Evolutionary conservation across 2,113 vertebrate species (phyloP), one percentile per base, ranked within the genome.

Genomic region (Notarius quadriscutis): DNA sequence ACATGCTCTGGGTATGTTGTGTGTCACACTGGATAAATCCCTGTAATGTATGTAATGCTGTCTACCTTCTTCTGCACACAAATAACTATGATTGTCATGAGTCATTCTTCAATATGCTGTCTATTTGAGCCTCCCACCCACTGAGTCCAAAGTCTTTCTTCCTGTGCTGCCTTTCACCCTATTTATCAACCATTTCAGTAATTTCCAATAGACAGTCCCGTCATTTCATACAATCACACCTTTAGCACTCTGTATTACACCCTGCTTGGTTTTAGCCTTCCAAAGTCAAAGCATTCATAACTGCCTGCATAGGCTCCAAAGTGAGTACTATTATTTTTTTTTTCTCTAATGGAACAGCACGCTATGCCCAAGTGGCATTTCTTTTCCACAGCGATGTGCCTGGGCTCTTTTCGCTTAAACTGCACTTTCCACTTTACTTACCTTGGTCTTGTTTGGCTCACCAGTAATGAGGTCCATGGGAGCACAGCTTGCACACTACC

Each of bases 401-500:
- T 91, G 77, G 90, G 89, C 93, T 93, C 63, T 88, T 92, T 94
- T 93, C 93, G 94, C 95, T 94, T 95, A 93, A 95, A 92, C 93
- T 95, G 94, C 95, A 95, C 89, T 95, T 95, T 95, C 94, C 58
- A 88, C 91, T 92, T 93, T 94, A 93, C 93, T 94, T 95, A 94
- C 94, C 91, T 83, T 41, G 50, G 65, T 58, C 81, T 91, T 94
- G 90, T 93, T 94, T 93, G 92, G 92, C 87, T 91, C 83, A 89
- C 92, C 93, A 90, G 93, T 95, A 95, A 95, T 95, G 95, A 95
- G 94, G 92, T 94, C 93, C 94, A 94, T 91, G 93, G 94, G 95
- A 95, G 93, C 93, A 91, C 88, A 89, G 92, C 93, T 95, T 92
- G 84, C 94, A 94, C 93, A 89, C 92, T 90, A 90, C 90, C 90